These are phyloP conservation scores for Trisateles emortualis DNA, from an alignment of 2,888 invertebrate species.

Conservation along the genomic window DNA sequence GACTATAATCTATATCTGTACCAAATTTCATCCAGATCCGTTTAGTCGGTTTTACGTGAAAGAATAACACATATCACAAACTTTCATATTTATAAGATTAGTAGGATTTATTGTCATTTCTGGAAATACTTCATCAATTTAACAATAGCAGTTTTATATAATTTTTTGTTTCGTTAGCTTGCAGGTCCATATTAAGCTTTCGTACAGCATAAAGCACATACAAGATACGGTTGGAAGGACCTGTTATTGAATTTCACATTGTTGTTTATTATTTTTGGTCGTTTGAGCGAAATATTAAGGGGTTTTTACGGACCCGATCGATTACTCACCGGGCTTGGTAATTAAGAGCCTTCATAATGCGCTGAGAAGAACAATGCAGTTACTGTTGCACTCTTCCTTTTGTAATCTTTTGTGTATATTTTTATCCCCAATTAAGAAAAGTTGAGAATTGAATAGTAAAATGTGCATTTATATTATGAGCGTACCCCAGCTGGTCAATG, in stretches of 20 bases:
- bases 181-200: constrained; percentile 51
- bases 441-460: neutral
- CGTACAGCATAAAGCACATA: constrained; percentile 53
- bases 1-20: no score
- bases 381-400: constrained; percentile 7
- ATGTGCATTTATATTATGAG: neutral
- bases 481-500: no score
- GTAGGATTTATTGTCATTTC: neutral
- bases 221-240: constrained; percentile 61
- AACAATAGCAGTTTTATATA: no score
- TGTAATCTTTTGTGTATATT: constrained; percentile 16
- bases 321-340: constrained; percentile 53
- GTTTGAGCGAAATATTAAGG: constrained; percentile 62
- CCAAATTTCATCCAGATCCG: no score
- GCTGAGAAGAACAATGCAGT: constrained; percentile 43
- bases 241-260: constrained; percentile 74
- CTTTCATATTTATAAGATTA: no score
- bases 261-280: constrained; percentile 71
- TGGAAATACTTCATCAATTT: neutral
- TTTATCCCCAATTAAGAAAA: constrained; percentile 10
- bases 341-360: constrained; percentile 58
- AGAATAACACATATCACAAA: no score
- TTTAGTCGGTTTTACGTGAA: no score
- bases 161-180: neutral
- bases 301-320: constrained; percentile 54